Conservation (phyloP, 2,113 vertebrate genomes). For the Cacatua alba region DNA sequence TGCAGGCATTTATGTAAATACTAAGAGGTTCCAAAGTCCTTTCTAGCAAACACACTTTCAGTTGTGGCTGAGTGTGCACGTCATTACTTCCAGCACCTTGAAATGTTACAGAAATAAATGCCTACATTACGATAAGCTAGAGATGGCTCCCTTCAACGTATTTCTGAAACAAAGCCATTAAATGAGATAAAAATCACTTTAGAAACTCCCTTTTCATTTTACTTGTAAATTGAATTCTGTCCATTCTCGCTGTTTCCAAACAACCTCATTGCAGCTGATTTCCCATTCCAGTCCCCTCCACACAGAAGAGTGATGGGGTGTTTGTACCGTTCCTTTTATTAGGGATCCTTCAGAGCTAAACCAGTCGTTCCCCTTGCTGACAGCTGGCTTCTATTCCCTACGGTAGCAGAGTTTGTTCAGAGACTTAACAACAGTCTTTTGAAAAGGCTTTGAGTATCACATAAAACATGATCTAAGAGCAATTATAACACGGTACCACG, state of each 20-base stretch:
- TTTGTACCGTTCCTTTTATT: background rate
- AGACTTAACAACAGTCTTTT: slow-evolving; percentile 38
- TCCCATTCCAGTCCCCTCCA: background rate
- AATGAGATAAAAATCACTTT: background rate
- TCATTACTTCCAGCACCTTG: background rate
- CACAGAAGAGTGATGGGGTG: background rate
- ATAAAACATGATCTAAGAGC: slow-evolving; percentile 64
- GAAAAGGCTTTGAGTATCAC: slow-evolving; percentile 47
- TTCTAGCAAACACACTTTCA: background rate
- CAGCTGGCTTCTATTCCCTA: slow-evolving; percentile 52
- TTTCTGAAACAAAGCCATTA: background rate
- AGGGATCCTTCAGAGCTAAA: background rate
- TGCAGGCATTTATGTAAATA: background rate
- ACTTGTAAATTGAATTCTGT: background rate
- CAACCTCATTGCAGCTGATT: background rate
- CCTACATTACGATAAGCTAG: background rate
- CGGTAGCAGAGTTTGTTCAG: slow-evolving; percentile 50
- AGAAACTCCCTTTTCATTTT: background rate
- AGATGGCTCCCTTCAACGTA: background rate
- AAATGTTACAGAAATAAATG: background rate
- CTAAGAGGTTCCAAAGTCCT: background rate
- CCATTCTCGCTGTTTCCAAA: background rate
- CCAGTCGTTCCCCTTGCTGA: background rate
- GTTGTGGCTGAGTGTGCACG: background rate
- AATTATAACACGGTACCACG: slow-evolving; percentile 8